Base-by-base conservation (phyloP, 2,113 vertebrate genomes). In the Sus scrofa region DNA sequence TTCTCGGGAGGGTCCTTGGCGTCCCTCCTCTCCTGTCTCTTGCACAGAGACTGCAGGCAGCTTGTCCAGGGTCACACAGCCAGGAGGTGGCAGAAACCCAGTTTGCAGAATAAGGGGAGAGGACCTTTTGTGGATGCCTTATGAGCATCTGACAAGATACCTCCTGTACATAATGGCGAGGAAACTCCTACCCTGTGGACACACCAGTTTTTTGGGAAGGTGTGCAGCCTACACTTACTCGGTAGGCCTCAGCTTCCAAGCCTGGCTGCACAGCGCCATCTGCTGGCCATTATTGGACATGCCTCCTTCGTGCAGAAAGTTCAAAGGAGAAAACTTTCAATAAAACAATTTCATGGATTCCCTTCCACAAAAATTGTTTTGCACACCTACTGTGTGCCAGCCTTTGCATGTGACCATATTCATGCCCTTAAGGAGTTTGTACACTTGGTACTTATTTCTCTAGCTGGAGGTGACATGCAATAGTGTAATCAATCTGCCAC, bases 281-380 rank as follows among this genome's bases (percentile, higher is more conserved):
- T 98, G 19, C 93, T 97, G 97, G 89, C 39, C 4, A 0, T 30
- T 2, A 0, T 1, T 37, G 60, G 74, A 70, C 93, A 50, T 84
- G 87, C 86, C 67, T 32, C 50, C 10, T n/a, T n/a, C 30, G 62
- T 75, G 50, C n/a, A 37, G n/a, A 82, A 95, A 70, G 15, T 52
- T 88, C 11, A 68, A 63, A 70, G 75, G 67, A 62, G 83, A 71
- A 81, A 50, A 50, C 11, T 81, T 94, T 62, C 3, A 37, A 0
- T 73, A n/a, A 39, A 32, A 50, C 1, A 20, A 19, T 52, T 9
- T 82, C n/a, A 8, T 60, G 44, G 30, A 94, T 70, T 89, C 22
- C 15, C 60, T 70, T 77, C 32, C 60, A 32, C 52, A 92, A 54
- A 88, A 73, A 74, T 62, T 18, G 24, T 44, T 82, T 91, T 85